A percentile compares a stretch with the other conserved stretches of the same genome.
These are phyloP conservation scores for Idaea straminata DNA, from an alignment of 2,888 invertebrate species.

Conservation along the genomic window DNA sequence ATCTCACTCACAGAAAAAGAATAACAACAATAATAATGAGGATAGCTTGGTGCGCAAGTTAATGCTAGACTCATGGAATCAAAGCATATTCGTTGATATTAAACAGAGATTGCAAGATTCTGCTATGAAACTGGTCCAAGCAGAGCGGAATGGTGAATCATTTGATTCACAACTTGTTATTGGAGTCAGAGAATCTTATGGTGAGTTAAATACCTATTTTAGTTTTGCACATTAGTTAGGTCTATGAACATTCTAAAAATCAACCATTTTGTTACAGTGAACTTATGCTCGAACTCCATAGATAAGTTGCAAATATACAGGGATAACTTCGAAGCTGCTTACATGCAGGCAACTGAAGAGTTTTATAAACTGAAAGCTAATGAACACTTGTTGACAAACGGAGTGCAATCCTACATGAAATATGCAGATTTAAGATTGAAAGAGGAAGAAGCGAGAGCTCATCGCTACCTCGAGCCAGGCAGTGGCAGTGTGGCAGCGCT, in stretches of 20 bases:
- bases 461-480: conserved; percentile 94
- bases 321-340: conserved; percentile 97
- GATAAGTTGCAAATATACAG: conserved; percentile 97
- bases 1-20: conserved; percentile 70
- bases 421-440: conserved; percentile 97
- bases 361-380: conserved; percentile 96
- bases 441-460: conserved; percentile 96
- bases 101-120: conserved; percentile 95
- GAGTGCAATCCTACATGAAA: conserved; percentile 97
- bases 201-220: conserved; percentile 65
- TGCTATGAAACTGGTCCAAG: conserved; percentile 98
- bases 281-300: conserved; percentile 94
- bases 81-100: conserved; percentile 97
- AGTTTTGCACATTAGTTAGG: background rate
- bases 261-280: conserved; percentile 82
- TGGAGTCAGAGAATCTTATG: conserved; percentile 98
- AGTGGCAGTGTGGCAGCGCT: conserved; percentile 89
- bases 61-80: conserved; percentile 99
- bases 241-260: background rate
- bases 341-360: conserved; percentile 95
- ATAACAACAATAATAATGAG: conserved; percentile 83
- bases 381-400: conserved; percentile 92
- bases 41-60: conserved; percentile 96
- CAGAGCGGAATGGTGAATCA: conserved; percentile 98
- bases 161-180: conserved; percentile 99